These are phyloP conservation scores for Clarias fuscus DNA, from an alignment of 2,797 vertebrate species.

Conservation along the genomic window DNA sequence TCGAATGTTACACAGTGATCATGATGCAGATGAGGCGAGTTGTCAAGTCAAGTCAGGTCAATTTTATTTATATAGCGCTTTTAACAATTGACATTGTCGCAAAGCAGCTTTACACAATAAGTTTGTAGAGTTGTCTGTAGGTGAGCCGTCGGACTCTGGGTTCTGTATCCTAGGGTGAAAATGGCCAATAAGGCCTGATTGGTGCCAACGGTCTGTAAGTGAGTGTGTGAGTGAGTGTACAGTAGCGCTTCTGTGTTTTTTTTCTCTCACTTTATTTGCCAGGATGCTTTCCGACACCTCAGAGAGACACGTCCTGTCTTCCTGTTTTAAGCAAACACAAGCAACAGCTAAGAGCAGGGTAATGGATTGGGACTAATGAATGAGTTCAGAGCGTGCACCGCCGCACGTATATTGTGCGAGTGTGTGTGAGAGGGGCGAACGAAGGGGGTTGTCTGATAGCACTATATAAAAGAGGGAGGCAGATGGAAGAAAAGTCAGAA, in stretches of 20 bases:
- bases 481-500: conserved; percentile 44
- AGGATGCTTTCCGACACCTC: conserved; percentile 76
- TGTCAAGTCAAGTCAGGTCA: no score
- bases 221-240: conserved; percentile 32
- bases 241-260: conserved; percentile 62
- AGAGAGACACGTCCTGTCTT: conserved; percentile 64
- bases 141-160: neutral
- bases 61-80: no score
- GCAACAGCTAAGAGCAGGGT: conserved; percentile 55
- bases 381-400: conserved; percentile 46
- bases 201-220: neutral
- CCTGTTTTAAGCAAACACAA: conserved; percentile 62
- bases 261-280: conserved; percentile 64
- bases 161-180: neutral
- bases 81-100: no score
- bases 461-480: conserved; percentile 66
- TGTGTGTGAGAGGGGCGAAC: conserved; percentile 26
- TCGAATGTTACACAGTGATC: neutral
- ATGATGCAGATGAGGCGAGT: neutral
- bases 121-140: no score
- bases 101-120: no score
- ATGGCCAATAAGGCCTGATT: neutral
- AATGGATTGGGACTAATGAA: conserved; percentile 76
- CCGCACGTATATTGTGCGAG: conserved; percentile 46
- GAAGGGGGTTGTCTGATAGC: conserved; percentile 36